Percentiles rank a stretch among this genome's conserved stretches.
Conservation (phyloP, 2,113 vertebrate genomes). For the Sigmodon hispidus region DNA sequence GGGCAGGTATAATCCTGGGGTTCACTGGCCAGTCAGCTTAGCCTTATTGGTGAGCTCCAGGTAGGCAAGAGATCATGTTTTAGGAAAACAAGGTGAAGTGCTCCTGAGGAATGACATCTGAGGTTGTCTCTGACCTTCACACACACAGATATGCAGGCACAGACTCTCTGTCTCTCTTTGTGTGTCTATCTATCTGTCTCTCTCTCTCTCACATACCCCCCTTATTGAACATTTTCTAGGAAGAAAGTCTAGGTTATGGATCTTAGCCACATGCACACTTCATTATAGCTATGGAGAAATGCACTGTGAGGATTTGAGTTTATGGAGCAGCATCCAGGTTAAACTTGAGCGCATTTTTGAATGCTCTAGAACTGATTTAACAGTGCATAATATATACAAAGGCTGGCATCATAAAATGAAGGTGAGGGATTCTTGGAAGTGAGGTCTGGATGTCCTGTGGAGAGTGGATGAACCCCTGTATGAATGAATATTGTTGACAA, state of each 20-base stretch:
- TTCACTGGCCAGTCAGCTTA: not conserved
- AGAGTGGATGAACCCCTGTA: not conserved
- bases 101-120: not conserved
- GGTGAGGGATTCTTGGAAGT: slow-evolving; percentile 73
- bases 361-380: slow-evolving; percentile 61
- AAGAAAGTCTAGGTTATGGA: not conserved
- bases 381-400: slow-evolving; percentile 60
- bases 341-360: not conserved
- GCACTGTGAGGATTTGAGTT: not conserved
- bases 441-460: slow-evolving; percentile 66
- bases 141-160: too few relatives aligned
- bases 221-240: slow-evolving; percentile 39
- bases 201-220: not conserved
- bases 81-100: not conserved
- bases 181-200: too few relatives aligned
- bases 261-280: not conserved
- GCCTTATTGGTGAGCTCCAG: not conserved
- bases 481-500: not conserved
- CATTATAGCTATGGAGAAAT: not conserved
- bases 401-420: not conserved
- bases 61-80: not conserved
- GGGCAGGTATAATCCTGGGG: not conserved
- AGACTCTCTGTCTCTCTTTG: too few relatives aligned
- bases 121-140: not conserved
- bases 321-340: not conserved